Conservation (phyloP, 2,888 invertebrate species). For the Andrena bicolor region DNA sequence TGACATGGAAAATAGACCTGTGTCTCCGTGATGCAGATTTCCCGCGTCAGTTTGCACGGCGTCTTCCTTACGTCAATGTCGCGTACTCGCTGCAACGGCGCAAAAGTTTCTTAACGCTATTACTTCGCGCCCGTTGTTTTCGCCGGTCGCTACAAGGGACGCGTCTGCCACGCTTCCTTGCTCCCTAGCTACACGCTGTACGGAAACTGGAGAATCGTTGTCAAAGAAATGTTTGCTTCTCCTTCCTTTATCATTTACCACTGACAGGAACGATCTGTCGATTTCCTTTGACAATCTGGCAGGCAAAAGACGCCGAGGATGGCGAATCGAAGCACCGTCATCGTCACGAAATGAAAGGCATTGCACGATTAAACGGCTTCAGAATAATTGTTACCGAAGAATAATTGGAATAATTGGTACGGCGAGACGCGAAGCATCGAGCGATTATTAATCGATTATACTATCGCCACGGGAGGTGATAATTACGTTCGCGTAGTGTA, state of each 20-base stretch:
- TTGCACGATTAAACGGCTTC: conserved; percentile 30
- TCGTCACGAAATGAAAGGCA: conserved; percentile 24
- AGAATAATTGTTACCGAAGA: conserved; percentile 21
- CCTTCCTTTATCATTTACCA: too few relatives aligned
- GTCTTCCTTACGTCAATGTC: conserved; percentile 54
- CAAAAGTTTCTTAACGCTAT: conserved; percentile 41
- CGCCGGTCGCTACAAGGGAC: not conserved
- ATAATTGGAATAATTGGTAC: not conserved
- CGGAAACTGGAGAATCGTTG: not conserved
- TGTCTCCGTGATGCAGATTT: conserved; percentile 59
- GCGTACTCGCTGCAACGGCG: conserved; percentile 11
- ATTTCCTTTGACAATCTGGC: not conserved
- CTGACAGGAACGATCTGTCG: not conserved
- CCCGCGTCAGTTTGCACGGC: conserved; percentile 24
- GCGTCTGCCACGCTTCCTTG: not conserved
- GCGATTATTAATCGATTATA: conserved; percentile 39
- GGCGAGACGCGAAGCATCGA: not conserved
- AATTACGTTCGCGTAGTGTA: conserved; percentile 39
- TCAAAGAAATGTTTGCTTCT: not conserved
- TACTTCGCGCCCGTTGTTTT: not conserved
- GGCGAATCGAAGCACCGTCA: not conserved
- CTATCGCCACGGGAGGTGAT: conserved; percentile 5
- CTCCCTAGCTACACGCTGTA: not conserved
- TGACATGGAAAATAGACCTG: conserved; percentile 64
- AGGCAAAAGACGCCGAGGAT: not conserved